Conservation (phyloP, 2,113 vertebrate genomes). For the Eonycteris spelaea region DNA sequence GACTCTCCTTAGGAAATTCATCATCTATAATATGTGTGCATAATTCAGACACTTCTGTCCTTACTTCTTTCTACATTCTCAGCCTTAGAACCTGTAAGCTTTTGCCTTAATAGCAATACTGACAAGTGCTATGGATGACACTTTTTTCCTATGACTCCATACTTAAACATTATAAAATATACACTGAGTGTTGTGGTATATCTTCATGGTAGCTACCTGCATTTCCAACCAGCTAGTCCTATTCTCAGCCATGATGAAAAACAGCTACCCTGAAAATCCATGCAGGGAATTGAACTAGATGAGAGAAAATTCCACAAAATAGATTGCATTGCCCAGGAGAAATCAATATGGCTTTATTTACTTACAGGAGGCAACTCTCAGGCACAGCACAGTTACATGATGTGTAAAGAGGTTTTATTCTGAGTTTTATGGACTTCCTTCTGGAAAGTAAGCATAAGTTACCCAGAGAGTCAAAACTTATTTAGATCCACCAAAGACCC, state of each 20-base stretch:
- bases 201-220: not conserved
- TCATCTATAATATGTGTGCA: conserved; percentile 39
- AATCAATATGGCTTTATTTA: conserved; percentile 49
- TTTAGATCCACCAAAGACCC: not conserved
- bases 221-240: not conserved
- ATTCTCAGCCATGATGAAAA: not conserved
- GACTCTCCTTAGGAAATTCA: conserved; percentile 28
- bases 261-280: conserved; percentile 43
- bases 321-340: not conserved
- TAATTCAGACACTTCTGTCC: not conserved
- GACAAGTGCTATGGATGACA: not conserved
- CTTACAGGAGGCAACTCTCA: not conserved
- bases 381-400: not conserved
- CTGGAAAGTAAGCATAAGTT: not conserved
- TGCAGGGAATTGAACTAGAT: not conserved
- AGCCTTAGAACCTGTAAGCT: conserved; percentile 21
- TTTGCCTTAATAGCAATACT: conserved; percentile 47
- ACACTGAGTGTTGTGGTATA: not conserved
- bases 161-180: not conserved
- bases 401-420: conserved; percentile 33
- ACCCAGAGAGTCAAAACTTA: not conserved
- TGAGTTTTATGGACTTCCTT: not conserved
- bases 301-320: conserved; percentile 58
- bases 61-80: conserved; percentile 38
- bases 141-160: not conserved